Conservation (phyloP, 2,797 vertebrate genomes). For the Pseudochirops corinnae region DNA sequence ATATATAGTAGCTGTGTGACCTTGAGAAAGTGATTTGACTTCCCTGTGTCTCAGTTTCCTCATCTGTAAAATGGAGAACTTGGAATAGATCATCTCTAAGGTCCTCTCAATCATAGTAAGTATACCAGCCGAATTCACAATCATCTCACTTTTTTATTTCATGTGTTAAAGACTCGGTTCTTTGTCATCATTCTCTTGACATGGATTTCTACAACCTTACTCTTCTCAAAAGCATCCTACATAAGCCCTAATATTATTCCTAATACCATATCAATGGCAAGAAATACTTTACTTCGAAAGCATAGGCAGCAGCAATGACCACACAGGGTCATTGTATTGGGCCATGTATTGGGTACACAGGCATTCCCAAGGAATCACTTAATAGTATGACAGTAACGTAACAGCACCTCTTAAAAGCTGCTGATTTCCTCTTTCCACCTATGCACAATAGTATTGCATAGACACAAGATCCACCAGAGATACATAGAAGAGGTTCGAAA, state of each 20-base stretch:
- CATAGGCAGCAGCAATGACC: neutral
- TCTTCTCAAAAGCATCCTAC: neutral
- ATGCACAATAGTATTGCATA: neutral
- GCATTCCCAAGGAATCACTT: neutral
- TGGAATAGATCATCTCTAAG: neutral
- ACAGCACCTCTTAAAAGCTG: neutral
- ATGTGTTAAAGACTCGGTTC: neutral
- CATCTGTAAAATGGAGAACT: neutral
- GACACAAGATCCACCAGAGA: neutral
- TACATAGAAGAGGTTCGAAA: constrained; percentile 30
- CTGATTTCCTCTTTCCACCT: neutral
- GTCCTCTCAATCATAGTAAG: neutral
- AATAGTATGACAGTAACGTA: neutral
- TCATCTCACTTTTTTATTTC: neutral
- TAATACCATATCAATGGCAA: neutral
- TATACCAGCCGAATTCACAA: neutral
- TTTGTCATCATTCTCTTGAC: neutral
- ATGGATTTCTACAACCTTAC: neutral
- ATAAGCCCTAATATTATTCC: neutral
- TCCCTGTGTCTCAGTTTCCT: neutral
- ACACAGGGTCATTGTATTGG: neutral
- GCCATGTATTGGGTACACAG: neutral
- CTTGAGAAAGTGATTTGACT: neutral
- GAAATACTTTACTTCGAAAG: neutral
- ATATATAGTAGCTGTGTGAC: neutral